phyloP scores from a whole-genome alignment of 2,797 vertebrate genomes.

The Thalassophryne amazonica region DNA sequence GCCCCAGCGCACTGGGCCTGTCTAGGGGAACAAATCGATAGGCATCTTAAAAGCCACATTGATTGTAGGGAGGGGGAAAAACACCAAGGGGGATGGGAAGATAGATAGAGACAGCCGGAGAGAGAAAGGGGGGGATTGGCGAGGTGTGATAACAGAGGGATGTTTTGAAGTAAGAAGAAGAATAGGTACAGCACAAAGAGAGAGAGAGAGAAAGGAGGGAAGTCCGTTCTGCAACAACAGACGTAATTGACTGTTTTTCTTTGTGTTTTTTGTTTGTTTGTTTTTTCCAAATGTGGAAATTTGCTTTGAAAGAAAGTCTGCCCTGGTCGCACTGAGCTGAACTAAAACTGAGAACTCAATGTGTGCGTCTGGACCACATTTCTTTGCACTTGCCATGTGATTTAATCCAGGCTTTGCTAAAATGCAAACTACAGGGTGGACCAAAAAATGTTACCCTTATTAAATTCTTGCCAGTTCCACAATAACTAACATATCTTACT shows the following conservation, averaged over 20 bases:
- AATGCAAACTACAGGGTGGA: background rate
- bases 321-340: background rate
- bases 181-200: conserved; percentile 34
- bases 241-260: conserved; percentile 45
- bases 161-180: conserved; percentile 64
- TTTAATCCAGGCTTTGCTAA: conserved; percentile 4
- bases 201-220: conserved; percentile 25
- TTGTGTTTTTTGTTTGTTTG: too few relatives aligned
- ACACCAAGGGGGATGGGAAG: conserved; percentile 77
- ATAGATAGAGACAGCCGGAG: conserved; percentile 74
- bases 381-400: background rate
- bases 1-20: conserved; percentile 79
- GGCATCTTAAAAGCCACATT: conserved; percentile 88
- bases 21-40: conserved; percentile 85
- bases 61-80: conserved; percentile 82
- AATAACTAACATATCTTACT: too few relatives aligned
- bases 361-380: background rate
- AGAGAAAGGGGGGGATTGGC: conserved; percentile 61
- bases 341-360: background rate
- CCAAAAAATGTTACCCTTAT: too few relatives aligned
- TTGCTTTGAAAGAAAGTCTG: conserved; percentile 33
- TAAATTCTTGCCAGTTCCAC: too few relatives aligned
- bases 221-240: conserved; percentile 41
- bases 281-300: conserved; percentile 32
- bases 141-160: conserved; percentile 74